phyloP scores from a whole-genome alignment of 2,888 invertebrate genomes.

The Drosophila aldrichi region DNA sequence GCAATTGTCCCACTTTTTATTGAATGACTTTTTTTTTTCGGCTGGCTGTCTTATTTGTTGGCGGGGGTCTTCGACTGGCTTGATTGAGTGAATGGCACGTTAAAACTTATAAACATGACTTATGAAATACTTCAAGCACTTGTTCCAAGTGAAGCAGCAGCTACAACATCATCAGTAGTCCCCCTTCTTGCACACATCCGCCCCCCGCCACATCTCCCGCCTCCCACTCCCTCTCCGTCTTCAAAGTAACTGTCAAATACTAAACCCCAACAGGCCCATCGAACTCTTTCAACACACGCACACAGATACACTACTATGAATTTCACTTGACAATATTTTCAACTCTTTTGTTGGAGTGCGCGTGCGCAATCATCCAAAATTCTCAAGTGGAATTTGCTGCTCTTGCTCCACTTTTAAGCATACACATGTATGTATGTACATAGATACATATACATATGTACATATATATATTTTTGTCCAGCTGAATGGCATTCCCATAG shows the following conservation, averaged over 20 bases:
- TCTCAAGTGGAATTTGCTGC: conserved; percentile 74
- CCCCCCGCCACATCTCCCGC: not conserved
- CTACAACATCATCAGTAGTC: conserved; percentile 46
- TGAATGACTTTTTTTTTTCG: conserved; percentile 73
- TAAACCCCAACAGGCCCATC: conserved; percentile 35
- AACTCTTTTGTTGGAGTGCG: conserved; percentile 65
- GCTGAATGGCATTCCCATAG: conserved; percentile 47
- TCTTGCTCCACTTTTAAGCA: conserved; percentile 72
- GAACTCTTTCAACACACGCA: conserved; percentile 22
- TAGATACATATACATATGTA: not conserved
- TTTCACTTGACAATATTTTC: conserved; percentile 81
- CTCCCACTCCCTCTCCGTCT: conserved; percentile 6
- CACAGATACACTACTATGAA: conserved; percentile 30
- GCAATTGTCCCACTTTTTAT: conserved; percentile 80
- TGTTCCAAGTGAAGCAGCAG: conserved; percentile 54
- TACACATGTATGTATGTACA: not conserved
- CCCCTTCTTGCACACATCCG: not conserved
- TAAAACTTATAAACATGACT: conserved; percentile 80
- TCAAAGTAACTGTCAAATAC: conserved; percentile 77
- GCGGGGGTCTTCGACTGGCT: conserved; percentile 33
- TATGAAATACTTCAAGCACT: conserved; percentile 76
- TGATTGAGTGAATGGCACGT: conserved; percentile 81
- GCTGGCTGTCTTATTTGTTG: conserved; percentile 5
- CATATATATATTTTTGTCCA: not conserved
- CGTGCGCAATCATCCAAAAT: conserved; percentile 71